Evolutionary conservation across 2,888 invertebrate genomes (phyloP).

Genomic region (Drosophila macrothrix): DNA sequence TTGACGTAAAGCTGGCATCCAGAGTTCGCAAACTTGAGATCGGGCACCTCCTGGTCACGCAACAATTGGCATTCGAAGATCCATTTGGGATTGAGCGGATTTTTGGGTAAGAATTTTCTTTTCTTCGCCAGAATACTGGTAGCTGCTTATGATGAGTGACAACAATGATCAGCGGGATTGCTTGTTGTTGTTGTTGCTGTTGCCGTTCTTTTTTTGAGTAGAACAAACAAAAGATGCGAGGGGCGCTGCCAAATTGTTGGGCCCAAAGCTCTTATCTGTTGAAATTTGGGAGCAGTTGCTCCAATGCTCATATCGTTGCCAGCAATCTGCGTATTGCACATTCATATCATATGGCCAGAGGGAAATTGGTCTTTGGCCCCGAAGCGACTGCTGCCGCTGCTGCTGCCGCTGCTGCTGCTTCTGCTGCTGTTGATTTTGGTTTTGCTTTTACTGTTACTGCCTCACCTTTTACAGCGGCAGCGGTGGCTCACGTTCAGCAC

Average conservation of each 20-base stretch:
- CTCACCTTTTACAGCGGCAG: conserved; percentile 7
- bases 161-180: neutral
- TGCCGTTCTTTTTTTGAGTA: neutral
- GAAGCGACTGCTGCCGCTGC: neutral
- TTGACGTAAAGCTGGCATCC: neutral
- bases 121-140: neutral
- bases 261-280: conserved; percentile 29
- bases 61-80: neutral
- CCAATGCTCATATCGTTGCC: conserved; percentile 38
- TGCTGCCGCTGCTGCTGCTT: neutral
- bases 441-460: neutral
- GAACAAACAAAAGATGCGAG: neutral
- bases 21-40: neutral
- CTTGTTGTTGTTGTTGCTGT: neutral
- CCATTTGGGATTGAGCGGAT: neutral
- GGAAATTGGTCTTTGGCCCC: conserved; percentile 34
- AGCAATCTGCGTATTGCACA: conserved; percentile 51
- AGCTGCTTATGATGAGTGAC: neutral
- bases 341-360: conserved; percentile 44
- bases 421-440: neutral
- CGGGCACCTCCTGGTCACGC: neutral
- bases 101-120: neutral
- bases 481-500: conserved; percentile 22
- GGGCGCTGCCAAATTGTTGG: conserved; percentile 15
- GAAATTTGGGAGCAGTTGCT: conserved; percentile 40